Conservation (phyloP, 2,888 invertebrate species). For the Gnatocerus cornutus region DNA sequence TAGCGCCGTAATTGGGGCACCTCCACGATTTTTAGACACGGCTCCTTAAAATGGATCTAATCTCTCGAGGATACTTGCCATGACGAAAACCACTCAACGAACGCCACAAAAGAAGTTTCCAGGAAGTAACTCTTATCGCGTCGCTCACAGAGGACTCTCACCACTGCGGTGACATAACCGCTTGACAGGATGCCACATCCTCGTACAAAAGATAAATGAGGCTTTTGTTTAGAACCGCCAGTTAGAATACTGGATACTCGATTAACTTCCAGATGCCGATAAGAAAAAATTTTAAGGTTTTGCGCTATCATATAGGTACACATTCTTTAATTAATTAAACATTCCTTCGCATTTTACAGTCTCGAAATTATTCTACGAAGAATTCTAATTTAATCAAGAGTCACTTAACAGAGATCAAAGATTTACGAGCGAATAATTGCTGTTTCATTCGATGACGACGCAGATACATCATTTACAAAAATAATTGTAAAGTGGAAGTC, state of each 20-base stretch:
- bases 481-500: no score
- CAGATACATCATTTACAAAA: no score
- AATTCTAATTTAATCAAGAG: background rate
- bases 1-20: constrained; percentile 40
- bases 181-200: constrained; percentile 57
- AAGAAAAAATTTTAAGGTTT: constrained; percentile 7
- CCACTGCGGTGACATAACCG: constrained; percentile 53
- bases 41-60: constrained; percentile 36
- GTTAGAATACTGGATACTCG: constrained; percentile 44
- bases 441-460: no score
- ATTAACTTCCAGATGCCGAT: constrained; percentile 36
- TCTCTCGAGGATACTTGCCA: constrained; percentile 38
- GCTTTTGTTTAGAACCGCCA: constrained; percentile 54
- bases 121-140: constrained; percentile 63
- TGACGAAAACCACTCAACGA: constrained; percentile 59
- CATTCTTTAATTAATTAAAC: background rate
- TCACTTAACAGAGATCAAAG: background rate
- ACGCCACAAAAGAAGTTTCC: constrained; percentile 63
- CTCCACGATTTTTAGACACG: constrained; percentile 29
- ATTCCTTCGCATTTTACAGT: background rate
- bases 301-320: background rate
- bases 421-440: background rate
- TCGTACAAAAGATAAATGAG: constrained; percentile 58
- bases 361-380: background rate
- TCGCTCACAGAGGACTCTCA: constrained; percentile 59